Evolutionary conservation across 1,140 invertebrate genomes (phyloP).

Genomic region (Octopus bimaculoides): DNA sequence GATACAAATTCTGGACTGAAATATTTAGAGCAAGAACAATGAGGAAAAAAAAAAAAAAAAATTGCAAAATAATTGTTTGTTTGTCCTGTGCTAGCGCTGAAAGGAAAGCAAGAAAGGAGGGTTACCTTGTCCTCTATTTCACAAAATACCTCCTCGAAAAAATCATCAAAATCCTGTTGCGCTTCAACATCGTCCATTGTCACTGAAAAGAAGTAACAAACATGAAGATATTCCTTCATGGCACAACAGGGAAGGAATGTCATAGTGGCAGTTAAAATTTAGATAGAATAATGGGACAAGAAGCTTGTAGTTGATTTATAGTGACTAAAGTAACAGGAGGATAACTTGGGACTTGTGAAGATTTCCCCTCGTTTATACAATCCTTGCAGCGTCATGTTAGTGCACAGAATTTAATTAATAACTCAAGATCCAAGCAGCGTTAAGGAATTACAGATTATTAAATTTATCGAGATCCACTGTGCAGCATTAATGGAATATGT

Average conservation of each 20-base stretch:
- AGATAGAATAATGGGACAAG: no score
- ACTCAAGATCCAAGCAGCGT: background rate
- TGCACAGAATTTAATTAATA: background rate
- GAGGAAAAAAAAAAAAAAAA: no score
- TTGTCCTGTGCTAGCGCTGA: slow-evolving; percentile 4
- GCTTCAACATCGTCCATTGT: slow-evolving; percentile 95
- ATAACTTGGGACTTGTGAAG: no score
- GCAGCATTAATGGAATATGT: background rate
- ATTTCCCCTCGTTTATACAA: background rate
- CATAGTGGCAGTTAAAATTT: no score
- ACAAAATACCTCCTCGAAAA: slow-evolving; percentile 98
- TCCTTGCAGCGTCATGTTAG: background rate
- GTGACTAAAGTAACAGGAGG: no score
- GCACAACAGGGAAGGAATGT: background rate
- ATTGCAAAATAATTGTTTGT: background rate
- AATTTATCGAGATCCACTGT: background rate
- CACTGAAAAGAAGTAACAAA: slow-evolving; percentile 59
- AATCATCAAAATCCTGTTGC: slow-evolving; percentile 99
- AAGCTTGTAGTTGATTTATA: no score
- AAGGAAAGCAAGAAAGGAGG: slow-evolving; percentile 8
- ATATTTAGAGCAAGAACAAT: no score
- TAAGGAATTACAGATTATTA: background rate
- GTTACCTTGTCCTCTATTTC: slow-evolving; percentile 91
- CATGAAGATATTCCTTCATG: slow-evolving; percentile 3
- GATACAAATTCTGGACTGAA: no score